Evolutionary conservation across 2,113 vertebrate species (phyloP).

Genomic region (Anser cygnoides): DNA sequence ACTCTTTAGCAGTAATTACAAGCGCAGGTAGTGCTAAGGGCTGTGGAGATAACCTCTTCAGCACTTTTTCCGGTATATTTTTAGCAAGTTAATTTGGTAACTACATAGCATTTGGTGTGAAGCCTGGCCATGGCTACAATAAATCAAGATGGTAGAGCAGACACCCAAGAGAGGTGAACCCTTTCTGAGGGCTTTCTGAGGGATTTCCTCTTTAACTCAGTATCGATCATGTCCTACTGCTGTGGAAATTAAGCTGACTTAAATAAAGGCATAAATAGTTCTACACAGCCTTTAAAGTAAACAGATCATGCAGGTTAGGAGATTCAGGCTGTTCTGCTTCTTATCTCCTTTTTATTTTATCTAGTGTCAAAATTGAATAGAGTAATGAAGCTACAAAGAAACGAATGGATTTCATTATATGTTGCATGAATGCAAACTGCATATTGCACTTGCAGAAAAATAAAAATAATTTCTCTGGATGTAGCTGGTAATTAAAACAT

Average conservation of each 20-base stretch:
- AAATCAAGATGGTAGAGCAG: not conserved
- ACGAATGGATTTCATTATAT: not conserved
- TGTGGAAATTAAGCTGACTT: not conserved
- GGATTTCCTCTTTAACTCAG: not conserved
- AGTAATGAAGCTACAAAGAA: not conserved
- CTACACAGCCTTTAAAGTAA: not conserved
- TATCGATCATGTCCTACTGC: fast-evolving
- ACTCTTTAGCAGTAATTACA: not conserved
- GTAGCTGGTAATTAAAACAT: not conserved
- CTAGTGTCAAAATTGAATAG: not conserved
- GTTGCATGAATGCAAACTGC: not conserved
- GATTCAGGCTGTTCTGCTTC: not conserved
- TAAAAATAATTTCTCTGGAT: not conserved
- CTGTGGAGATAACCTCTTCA: not conserved
- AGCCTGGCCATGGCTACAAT: not conserved
- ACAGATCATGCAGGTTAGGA: not conserved
- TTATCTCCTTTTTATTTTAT: not conserved
- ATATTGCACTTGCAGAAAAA: not conserved
- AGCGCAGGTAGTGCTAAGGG: not conserved
- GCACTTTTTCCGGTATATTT: not conserved
- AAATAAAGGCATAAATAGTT: not conserved
- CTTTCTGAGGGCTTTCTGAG: not conserved
- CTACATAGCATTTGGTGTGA: not conserved
- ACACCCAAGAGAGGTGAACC: not conserved
- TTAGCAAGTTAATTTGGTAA: not conserved